A percentile compares a stretch with the other conserved stretches of the same genome.
phyloP scores from a whole-genome alignment of 1,140 invertebrate species.

The Stenopsyche tienmushanensis region DNA sequence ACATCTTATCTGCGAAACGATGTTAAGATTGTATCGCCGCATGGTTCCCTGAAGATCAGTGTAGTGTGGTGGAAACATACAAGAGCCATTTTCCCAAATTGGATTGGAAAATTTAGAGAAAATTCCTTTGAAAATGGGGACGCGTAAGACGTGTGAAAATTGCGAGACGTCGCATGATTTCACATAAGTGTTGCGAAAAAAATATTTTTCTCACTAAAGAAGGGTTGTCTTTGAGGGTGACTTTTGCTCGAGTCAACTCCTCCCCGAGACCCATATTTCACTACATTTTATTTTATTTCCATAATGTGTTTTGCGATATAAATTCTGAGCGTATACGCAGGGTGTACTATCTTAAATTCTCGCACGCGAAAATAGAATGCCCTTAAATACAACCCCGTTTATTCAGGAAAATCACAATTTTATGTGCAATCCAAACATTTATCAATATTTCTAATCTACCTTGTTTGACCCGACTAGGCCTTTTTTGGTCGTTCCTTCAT shows the following conservation, averaged over 20 bases:
- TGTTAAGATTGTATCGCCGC: constrained; percentile 20
- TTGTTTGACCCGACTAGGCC: too few species aligned
- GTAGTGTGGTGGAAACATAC: neutral
- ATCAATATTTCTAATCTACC: too few species aligned
- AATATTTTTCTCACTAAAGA: neutral
- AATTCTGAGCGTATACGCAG: too few species aligned
- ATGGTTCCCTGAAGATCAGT: constrained; percentile 16
- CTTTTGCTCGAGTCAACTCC: neutral
- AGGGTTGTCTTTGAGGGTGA: neutral
- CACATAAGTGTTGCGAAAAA: neutral
- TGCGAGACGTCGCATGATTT: constrained; percentile 20
- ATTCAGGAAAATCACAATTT: too few species aligned
- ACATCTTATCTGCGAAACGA: constrained; percentile 17
- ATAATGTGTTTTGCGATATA: neutral
- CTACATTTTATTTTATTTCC: neutral
- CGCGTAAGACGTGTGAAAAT: constrained; percentile 25
- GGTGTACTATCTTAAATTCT: too few species aligned
- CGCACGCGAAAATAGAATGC: too few species aligned
- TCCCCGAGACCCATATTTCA: too few species aligned
- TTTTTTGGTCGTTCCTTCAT: too few species aligned
- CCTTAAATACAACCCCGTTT: too few species aligned
- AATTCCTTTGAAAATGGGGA: constrained; percentile 25
- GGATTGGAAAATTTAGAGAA: constrained; percentile 31
- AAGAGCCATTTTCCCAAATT: constrained; percentile 23
- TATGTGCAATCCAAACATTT: too few species aligned